Evolutionary conservation across 1,140 invertebrate genomes (phyloP), one percentile per base, ranked within the genome.

Genomic region (Hylyphantes graminicola): DNA sequence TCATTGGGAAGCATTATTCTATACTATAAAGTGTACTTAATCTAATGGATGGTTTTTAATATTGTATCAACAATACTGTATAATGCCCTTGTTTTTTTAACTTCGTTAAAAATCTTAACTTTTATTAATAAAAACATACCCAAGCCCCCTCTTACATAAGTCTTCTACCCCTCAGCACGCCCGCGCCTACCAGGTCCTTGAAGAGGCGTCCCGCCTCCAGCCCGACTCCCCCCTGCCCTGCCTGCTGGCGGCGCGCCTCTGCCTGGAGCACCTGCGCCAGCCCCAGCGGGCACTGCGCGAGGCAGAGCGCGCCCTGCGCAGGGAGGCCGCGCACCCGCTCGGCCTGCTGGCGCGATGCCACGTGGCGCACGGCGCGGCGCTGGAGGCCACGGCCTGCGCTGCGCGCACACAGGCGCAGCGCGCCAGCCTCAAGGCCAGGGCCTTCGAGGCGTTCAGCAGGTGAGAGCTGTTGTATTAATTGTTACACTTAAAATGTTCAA

Each of bases 301-400:
- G 91, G 93, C 94, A 79, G 91, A 94, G 87, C 92, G 93, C 88
- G 96, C 95, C 13, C 90, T 96, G 55, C 92, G 91, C 77, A 92
- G 93, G 21, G 86, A 86, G 19, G 51, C 19, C 9, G 19, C 89
- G 35, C 90, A 90, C 86, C 89, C 91, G 8, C 92, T 93, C 19
- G 91, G 91, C 11, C 89, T 96, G 86, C 88, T 93, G 55, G 93
- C 95, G 10, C 91, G 96, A 54, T 94, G 94, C 87, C 93, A 95
- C 88, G 90, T 98, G 0, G 94, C 94, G 88, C 91, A 95, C 80
- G 97, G 95, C 21, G 95, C 97, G 86, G 97, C 96, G 0, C 93
- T 95, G 86, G 94, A 94, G 88, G 92, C 96, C 83, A 90, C 93
- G 83, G 93, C 95, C 67, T 92, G 93, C 86, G 93, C 93, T 53